Base-by-base conservation (phyloP, 2,888 invertebrate genomes). In the Noctua comes region DNA sequence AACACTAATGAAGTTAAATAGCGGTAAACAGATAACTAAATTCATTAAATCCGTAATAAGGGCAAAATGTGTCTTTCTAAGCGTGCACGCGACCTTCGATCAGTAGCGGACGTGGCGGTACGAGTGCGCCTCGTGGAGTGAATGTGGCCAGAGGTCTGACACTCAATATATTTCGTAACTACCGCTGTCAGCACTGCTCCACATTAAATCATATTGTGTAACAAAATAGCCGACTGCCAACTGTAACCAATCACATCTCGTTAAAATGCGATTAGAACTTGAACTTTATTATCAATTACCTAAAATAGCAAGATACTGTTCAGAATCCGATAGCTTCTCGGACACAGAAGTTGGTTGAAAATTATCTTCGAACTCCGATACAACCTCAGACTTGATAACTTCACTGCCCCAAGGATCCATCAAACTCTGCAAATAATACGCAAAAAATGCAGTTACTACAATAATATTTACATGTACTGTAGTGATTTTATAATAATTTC, bases 291-390 rank as follows among this genome's bases (percentile, higher is more conserved):
- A 78, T 71, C 95, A 66, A 82, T 76, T 88, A 98, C 98, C 98
- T 89, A 98, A 97, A 85, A 97, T 94, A 81, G 97, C 97, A 76
- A 98, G 94, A 93, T 98, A 98, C 90, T 97, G 97, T 21, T 97
- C 97, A 2, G 98, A 98, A 90, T 97, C 97, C 0, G 97, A 97
- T 76, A 98, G 93, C 85, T 96, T 97, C 75, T 93, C 93, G 72
- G 88, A 90, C 79, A 93, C 90, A 46, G 88, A 88, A 79, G 91
- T 90, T 51, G 97, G 95, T 85, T 95, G 93, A 90, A 97, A 97
- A 92, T 97, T 96, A 88, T 97, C 97, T 93, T 97, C 97, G 88
- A 97, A 97, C 90, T 94, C 92, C 79, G 94, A 87, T 69, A 89
- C 92, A 78, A 89, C 90, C 85, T 83, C 91, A 82, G 92, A 86